These are phyloP conservation scores for Clupea harengus DNA, from an alignment of 2,113 vertebrate genomes.

Conservation along the genomic window DNA sequence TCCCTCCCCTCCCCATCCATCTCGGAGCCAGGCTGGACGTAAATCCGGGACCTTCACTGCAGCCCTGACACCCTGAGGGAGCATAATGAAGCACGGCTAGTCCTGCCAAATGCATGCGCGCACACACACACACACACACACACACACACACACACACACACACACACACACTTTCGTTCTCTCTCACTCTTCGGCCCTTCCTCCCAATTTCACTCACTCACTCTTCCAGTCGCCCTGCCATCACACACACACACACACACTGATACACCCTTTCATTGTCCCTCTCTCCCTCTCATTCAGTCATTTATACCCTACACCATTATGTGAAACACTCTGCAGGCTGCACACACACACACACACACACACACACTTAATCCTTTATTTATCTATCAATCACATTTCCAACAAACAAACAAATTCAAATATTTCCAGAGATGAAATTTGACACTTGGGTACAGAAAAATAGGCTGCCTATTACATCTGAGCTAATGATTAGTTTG, in stretches of 20 bases:
- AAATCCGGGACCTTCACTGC: slow-evolving; percentile 19
- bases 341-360: neutral
- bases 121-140: neutral
- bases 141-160: neutral
- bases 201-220: neutral
- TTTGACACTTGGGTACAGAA: too few relatives aligned
- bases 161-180: too few relatives aligned
- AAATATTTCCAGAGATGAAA: too few relatives aligned
- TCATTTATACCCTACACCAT: neutral
- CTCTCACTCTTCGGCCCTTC: too few relatives aligned
- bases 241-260: neutral
- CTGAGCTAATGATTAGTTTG: too few relatives aligned
- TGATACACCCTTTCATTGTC: neutral
- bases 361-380: neutral
- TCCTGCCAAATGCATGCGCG: slow-evolving; percentile 14
- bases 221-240: neutral
- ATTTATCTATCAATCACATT: too few relatives aligned
- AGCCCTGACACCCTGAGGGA: neutral
- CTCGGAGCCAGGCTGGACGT: neutral
- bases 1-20: neutral
- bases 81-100: slow-evolving; percentile 27
- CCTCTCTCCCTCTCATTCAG: neutral
- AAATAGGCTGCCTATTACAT: too few relatives aligned
- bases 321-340: too few relatives aligned
- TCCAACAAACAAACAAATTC: too few relatives aligned